Conservation (phyloP, 2,113 vertebrate genomes). For the Argyrosomus japonicus region DNA sequence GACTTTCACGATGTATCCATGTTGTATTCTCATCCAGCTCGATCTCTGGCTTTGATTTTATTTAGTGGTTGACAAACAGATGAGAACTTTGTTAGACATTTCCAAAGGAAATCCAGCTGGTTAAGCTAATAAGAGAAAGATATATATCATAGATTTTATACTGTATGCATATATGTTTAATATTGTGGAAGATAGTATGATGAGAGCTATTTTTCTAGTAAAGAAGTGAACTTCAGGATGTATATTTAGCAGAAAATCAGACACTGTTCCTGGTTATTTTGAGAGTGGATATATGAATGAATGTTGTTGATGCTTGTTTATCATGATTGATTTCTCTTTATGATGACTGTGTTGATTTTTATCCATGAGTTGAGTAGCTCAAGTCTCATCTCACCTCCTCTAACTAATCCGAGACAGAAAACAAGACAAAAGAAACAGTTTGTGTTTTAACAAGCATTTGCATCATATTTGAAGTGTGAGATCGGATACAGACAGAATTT, state of each 20-base stretch:
- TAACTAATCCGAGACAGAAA: too few relatives aligned
- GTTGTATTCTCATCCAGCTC: neutral
- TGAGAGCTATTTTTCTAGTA: conserved; percentile 37
- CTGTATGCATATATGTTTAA: conserved; percentile 28
- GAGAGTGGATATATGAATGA: conserved; percentile 25
- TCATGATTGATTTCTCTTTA: conserved; percentile 39
- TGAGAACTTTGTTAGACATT: neutral
- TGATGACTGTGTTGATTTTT: conserved; percentile 27
- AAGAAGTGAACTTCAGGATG: neutral
- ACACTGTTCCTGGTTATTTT: neutral
- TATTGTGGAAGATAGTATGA: neutral
- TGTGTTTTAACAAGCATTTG: neutral
- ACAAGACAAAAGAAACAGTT: too few relatives aligned
- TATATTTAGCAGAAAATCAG: neutral
- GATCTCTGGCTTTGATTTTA: neutral
- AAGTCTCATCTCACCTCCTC: conserved; percentile 39
- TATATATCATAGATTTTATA: conserved; percentile 15
- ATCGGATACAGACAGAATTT: neutral
- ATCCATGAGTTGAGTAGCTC: conserved; percentile 37
- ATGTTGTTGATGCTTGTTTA: conserved; percentile 42
- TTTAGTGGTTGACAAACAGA: neutral
- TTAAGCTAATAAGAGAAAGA: conserved; percentile 25
- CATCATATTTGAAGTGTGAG: neutral
- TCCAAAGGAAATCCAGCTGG: conserved; percentile 17
- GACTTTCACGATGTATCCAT: neutral